Base-by-base conservation (phyloP, 2,113 vertebrate genomes). In the Vulpes ferrilata region DNA sequence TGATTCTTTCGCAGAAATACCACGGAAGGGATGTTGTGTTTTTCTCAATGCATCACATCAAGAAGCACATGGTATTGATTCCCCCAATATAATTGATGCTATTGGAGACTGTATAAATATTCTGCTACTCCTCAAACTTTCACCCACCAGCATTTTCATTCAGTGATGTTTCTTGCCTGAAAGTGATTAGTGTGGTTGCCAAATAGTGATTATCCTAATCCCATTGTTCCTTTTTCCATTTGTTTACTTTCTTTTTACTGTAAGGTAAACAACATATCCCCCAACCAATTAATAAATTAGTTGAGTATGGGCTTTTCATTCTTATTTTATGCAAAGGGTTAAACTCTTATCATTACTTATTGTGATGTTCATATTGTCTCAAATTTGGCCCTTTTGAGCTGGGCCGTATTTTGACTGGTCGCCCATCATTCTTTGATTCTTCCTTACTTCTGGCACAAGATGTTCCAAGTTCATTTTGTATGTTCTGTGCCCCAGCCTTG, bases 151-250 rank as follows among this genome's bases (percentile, higher is more conserved):
- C 17, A 7, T 87, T 65, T 48, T 91, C 20, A 65, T 57, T 43
- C 64, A 4, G 0, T 59, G 81, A 65, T 43, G 23, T 9, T 64
- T 74, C 51, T 74, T 90, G 32, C 74, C n/a, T 7, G 4, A 67
- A 64, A 87, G 27, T 32, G 59, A 38, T 27, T 32, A 48, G n/a
- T 60, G 23, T 17, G 5, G 22, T 51, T 79, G 48, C 15, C 62
- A 78, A 97, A 57, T 22, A 22, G 67, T 67, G 55, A 59, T 86
- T 94, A 86, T 80, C 73, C 64, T 88, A 94, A 59, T 62, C 93
- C 38, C 5, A 22, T 80, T 17, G 35, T 85, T 85, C 25, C 11
- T 86, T 78, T 82, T 82, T 59, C 19, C 27, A 53, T 92, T 83
- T 60, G 7, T 27, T 73, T 57, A 17, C 87, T 22, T 20, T 88